These are phyloP conservation scores for Hydropotes inermis DNA, from an alignment of 2,113 vertebrate species.

Conservation along the genomic window DNA sequence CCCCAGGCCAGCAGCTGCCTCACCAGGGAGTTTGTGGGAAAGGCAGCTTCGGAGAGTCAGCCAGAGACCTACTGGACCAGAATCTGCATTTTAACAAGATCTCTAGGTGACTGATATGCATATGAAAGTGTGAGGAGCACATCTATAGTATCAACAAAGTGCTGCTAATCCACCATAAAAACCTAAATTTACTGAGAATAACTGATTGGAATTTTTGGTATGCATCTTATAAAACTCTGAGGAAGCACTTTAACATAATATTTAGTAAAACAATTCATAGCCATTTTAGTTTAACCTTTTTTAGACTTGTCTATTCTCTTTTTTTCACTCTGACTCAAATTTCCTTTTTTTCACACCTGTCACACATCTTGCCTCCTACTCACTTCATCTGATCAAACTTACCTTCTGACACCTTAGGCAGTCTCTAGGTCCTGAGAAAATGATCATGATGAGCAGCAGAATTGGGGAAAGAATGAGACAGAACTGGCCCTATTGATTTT, in stretches of 20 bases:
- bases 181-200: neutral
- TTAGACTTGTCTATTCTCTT: neutral
- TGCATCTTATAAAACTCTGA: neutral
- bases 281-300: neutral
- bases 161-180: neutral
- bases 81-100: neutral
- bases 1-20: neutral
- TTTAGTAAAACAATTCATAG: neutral
- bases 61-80: neutral
- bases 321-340: slow-evolving; percentile 17
- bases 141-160: neutral
- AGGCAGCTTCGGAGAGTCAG: neutral
- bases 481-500: neutral
- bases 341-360: neutral
- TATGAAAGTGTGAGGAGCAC: neutral
- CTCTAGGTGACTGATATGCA: too few species aligned
- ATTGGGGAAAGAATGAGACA: neutral
- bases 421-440: slow-evolving; percentile 25
- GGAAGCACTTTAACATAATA: neutral
- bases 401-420: neutral
- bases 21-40: neutral
- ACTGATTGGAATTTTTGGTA: neutral
- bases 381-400: neutral
- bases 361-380: neutral
- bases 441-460: neutral